Evolutionary conservation across 1,140 invertebrate species (phyloP), one percentile per base, ranked within the genome.

Genomic region (Rhagoletis pomonella): DNA sequence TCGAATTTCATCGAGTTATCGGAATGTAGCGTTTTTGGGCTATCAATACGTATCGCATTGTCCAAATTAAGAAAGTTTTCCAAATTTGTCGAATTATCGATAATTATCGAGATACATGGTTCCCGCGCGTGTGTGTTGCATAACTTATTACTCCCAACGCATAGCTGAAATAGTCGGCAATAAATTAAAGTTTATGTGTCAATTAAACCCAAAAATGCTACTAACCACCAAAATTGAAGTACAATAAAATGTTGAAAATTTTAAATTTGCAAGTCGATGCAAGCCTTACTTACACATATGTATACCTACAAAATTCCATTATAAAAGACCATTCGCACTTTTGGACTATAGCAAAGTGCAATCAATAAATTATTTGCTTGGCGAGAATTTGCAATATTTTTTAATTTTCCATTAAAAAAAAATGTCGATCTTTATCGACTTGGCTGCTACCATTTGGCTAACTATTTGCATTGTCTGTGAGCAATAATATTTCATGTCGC

Each of bases 131-230:
- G 29, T 29, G 29, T 29, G 29, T 29, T 29, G 29, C 29, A 44
- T 47, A 81, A 81, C 55, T 81, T 81, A 81, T 81, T 19, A 47
- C 73, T 55, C 10, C 7, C 12, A 81, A 58, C n/a, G 9, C 73
- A 19, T 19, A 50, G 17, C 73, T 81, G 44, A 55, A 55, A 12
- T 81, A 17, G 17, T 29, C 47, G 55, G 73, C 73, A 55, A 81
- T 81, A 81, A 81, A 81, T 81, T 81, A 81, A 19, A 19, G 50
- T 81, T 55, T 55, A 81, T 81, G 5, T 55, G 73, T 55, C 73
- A 81, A 81, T 81, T 81, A 81, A 81, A 50, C 10, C n/a, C 47
- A 55, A 81, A 81, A 81, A 81, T 81, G 73, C 42, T 50, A 81
- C 55, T 81, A 29, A 7, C 7, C 44, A 81, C 44, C 55, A 0